Base-by-base conservation (phyloP, 2,113 vertebrate species). In the Labeo catla region DNA sequence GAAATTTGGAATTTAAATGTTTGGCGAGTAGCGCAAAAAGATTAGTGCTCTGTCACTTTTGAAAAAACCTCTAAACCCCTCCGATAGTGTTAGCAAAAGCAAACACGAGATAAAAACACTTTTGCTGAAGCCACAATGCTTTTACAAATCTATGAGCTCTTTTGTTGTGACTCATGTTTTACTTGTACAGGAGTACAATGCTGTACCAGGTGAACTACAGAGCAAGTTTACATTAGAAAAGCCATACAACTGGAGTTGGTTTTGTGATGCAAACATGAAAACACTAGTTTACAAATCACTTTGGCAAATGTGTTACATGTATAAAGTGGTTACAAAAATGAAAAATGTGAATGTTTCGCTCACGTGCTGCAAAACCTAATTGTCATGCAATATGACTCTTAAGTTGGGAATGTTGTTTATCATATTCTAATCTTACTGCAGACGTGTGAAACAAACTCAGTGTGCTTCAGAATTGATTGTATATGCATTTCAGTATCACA, bases 401-500 rank as follows among this genome's bases (percentile, higher is more conserved):
- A 59, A 57, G 10, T 28, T 36, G 8, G 59, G 12, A 3, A 65
- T 34, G 23, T 4, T 8, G 8, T 65, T n/a, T 47, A 80, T 23
- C 50, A 39, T 39, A 21, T 47, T 45, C 21, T n/a, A 63, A 45
- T 19, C 11, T 21, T 15, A 39, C 12, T 47, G 16, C 21, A 45
- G 8, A 36, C n/a, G 1, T 43, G 68, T 70, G 68, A 72, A 83
- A 76, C 76, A 72, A 54, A 9, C 66, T 57, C 68, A 74, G 52
- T 23, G 45, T 81, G 11, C 16, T 72, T 77, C 61, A 76, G 36
- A 15, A 70, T 52, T 81, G 70, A 81, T 72, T 76, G 5, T 34
- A 36, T 4, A 28, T 76, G 73, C 19, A 36, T 86, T 84, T 70
- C 66, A 23, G 12, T 72, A 70, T 83, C 21, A 66, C 89, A 80